Base-by-base conservation (phyloP, 1,140 invertebrate genomes). In the Episyrphus balteatus region DNA sequence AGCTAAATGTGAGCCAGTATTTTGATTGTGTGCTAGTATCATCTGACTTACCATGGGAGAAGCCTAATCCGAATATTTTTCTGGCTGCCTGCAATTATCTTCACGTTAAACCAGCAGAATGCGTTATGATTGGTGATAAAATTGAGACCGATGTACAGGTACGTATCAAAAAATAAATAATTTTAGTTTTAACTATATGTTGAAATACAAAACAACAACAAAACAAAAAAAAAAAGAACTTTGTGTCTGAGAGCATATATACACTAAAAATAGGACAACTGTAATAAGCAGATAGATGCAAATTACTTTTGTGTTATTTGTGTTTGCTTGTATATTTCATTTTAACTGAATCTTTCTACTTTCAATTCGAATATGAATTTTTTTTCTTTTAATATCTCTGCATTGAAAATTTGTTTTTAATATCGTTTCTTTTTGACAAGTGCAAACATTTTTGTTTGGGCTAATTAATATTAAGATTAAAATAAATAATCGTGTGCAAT, bases 61-160 rank as follows among this genome's bases (percentile, higher is more conserved):
- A 91, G 61, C 86, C 87, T 1, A 74, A 87, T 56, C 73, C 79
- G 47, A 76, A 81, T 59, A 88, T 90, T 63, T 86, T 88, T 61
- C 71, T 79, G 44, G 77, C 83, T 51, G 86, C 86, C 8, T 89
- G 84, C 70, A 76, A 81, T 55, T 75, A 73, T 55, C 75, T 90
- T 32, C 73, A 78, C 48, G 82, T 90, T 9, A 71, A 78, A 53
- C 79, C 86, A 0, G 62, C 75, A 14, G 76, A 80, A 53, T 89
- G 85, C 68, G 76, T 87, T 51, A 90, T 92, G 85, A 80, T 91
- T 54, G 87, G 87, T 10, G 88, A 90, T 59, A 88, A 86, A 61
- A 61, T 90, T 49, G 84, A 89, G 63, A 88, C 86, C 10, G 88
- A 90, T 68, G 90, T 91, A 51, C 73, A 74, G 71, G 75, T 78